Evolutionary conservation across 2,797 vertebrate genomes (phyloP), one percentile per base, ranked within the genome.

Genomic region (Acanthurus leucopareius): DNA sequence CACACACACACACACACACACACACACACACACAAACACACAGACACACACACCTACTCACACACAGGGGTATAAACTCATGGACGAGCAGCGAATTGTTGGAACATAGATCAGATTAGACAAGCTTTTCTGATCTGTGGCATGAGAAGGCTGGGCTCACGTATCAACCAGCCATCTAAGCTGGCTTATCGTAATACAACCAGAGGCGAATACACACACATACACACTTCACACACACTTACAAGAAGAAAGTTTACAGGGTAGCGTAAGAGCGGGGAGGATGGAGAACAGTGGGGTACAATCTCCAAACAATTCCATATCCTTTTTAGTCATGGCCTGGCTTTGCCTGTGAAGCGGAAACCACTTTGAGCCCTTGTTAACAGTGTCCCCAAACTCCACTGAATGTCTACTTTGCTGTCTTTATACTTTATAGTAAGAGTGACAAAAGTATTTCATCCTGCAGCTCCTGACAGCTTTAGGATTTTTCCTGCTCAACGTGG

Each of bases 111-210:
- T 95, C 90, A 32, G 28, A 32, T 32, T 32, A 95, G 82, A 85
- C 82, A 84, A 85, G 91, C 92, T 93, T 92, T 92, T 91, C 86
- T 92, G 88, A 93, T 94, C 88, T 86, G 81, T 87, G 73, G 91
- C 88, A 91, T 92, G 91, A 93, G 90, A 93, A 94, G 89, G 85
- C 81, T 83, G 79, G 90, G 89, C 89, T 91, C 91, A 82, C 92
- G 89, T 93, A 95, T 94, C 94, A 90, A 92, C 79, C 87, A 89
- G 86, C 90, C 92, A 93, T 95, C 93, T 94, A 91, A 93, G 86
- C 78, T 84, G 86, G 83, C 87, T 92, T 91, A 92, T 89, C 90
- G 86, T 82, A 81, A 90, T 86, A 90, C 79, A 88, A 88, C 89
- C 86, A 91, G 82, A 75, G 82, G 81, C 85, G 53, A 67, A 81